phyloP scores from a whole-genome alignment of 1,140 invertebrate species.

The Hyles euphorbiae region DNA sequence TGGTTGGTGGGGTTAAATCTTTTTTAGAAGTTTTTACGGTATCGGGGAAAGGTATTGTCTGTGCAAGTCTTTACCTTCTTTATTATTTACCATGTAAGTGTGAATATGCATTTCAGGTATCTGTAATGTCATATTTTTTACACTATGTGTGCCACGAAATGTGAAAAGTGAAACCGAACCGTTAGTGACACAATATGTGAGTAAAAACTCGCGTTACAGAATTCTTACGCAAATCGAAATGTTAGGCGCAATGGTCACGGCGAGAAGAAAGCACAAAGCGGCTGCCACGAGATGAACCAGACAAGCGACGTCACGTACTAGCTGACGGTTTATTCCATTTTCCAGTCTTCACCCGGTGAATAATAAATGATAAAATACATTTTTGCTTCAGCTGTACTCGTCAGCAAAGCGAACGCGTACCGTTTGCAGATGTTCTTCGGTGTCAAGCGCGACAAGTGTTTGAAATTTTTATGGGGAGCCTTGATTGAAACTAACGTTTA shows the following conservation, averaged over 20 bases:
- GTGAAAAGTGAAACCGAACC: no score
- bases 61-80: no score
- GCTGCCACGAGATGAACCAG: constrained; percentile 35
- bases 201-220: neutral
- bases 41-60: no score
- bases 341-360: constrained; percentile 62
- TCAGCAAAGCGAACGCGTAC: constrained; percentile 13
- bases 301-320: constrained; percentile 53
- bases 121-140: no score
- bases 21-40: no score
- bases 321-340: constrained; percentile 60
- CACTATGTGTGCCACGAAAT: no score
- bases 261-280: constrained; percentile 45
- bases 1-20: no score
- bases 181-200: no score
- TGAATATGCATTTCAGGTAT: no score
- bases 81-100: no score
- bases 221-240: constrained; percentile 21
- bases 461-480: no score
- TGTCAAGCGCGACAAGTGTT: no score
- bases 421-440: neutral
- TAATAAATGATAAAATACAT: constrained; percentile 65
- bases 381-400: constrained; percentile 17
- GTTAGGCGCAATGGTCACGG: constrained; percentile 22
- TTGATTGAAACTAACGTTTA: neutral